A percentile compares a stretch with the other conserved stretches of the same genome.
Evolutionary conservation across 1,140 invertebrate species (phyloP).

Genomic region (Luehdorfia chinensis): DNA sequence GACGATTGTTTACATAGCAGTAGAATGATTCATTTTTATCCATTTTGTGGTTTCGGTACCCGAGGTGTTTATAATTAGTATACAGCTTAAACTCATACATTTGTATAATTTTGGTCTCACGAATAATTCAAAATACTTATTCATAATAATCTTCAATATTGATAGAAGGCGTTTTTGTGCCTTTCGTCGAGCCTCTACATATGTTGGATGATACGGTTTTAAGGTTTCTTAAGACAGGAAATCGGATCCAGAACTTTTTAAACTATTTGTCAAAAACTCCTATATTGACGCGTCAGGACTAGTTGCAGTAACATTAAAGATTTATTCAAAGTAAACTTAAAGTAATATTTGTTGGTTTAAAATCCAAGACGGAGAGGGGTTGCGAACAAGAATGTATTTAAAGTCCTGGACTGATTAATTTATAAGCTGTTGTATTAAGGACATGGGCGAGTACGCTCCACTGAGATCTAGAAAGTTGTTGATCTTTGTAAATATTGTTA

Average conservation of each 20-base stretch:
- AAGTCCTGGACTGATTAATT: constrained; percentile 20
- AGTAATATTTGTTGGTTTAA: too few species aligned
- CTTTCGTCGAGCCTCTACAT: too few species aligned
- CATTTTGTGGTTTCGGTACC: constrained; percentile 28
- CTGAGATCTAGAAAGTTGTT: constrained; percentile 48
- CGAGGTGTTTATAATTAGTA: constrained; percentile 20
- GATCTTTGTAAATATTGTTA: constrained; percentile 72
- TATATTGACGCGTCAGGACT: too few species aligned
- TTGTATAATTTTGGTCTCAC: too few species aligned
- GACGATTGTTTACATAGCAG: constrained; percentile 6
- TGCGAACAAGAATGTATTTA: constrained; percentile 6
- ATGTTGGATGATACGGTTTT: too few species aligned
- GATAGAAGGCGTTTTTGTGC: too few species aligned
- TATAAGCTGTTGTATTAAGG: constrained; percentile 19
- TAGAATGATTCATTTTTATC: constrained; percentile 14
- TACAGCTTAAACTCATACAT: too few species aligned
- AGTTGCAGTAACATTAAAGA: too few species aligned
- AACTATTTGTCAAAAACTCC: constrained; percentile 1
- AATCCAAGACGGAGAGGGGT: not conserved
- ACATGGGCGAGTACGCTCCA: constrained; percentile 20
- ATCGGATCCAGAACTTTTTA: constrained; percentile 9
- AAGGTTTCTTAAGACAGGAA: not conserved
- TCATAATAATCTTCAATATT: too few species aligned
- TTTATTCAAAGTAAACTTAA: too few species aligned
- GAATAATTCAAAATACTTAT: too few species aligned